Percentiles rank a stretch among this genome's conserved stretches.
These are phyloP conservation scores for Astropecten irregularis DNA, from an alignment of 53 echinoderm and acorn worm genomes.

Conservation along the genomic window DNA sequence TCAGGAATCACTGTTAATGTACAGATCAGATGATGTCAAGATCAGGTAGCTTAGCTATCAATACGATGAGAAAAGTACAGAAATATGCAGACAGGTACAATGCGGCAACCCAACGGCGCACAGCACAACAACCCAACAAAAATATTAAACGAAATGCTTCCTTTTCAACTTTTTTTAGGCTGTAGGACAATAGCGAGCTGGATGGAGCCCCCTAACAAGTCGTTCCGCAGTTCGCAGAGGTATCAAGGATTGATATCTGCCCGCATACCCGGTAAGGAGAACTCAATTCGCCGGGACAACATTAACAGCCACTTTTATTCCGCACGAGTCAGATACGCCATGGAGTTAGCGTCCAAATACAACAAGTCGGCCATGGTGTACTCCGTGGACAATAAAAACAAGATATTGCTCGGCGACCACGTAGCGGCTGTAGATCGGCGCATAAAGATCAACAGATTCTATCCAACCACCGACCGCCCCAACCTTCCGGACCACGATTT, in stretches of 20 bases:
- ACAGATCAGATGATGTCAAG: no score
- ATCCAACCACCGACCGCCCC: constrained; percentile 52
- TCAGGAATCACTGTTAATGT: no score
- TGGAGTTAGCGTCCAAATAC: constrained; percentile 52
- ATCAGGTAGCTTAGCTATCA: no score
- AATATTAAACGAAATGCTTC: no score
- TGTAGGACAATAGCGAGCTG: background rate
- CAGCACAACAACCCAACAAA: no score
- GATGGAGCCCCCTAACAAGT: background rate
- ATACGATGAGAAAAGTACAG: no score
- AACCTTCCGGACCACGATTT: constrained; percentile 65
- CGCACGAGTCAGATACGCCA: constrained; percentile 43
- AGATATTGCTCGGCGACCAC: constrained; percentile 30
- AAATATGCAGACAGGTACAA: no score
- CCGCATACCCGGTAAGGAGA: background rate
- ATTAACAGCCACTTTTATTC: constrained; percentile 45
- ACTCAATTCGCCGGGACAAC: background rate
- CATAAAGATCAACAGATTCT: constrained; percentile 33
- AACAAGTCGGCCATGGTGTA: background rate
- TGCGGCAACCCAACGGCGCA: no score
- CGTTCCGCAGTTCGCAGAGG: background rate
- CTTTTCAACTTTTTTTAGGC: no score
- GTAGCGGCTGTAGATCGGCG: constrained; percentile 51
- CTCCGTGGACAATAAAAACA: constrained; percentile 75
- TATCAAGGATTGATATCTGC: constrained; percentile 18